phyloP scores from a whole-genome alignment of 1,140 invertebrate species.

The Bombus pyrosoma region DNA sequence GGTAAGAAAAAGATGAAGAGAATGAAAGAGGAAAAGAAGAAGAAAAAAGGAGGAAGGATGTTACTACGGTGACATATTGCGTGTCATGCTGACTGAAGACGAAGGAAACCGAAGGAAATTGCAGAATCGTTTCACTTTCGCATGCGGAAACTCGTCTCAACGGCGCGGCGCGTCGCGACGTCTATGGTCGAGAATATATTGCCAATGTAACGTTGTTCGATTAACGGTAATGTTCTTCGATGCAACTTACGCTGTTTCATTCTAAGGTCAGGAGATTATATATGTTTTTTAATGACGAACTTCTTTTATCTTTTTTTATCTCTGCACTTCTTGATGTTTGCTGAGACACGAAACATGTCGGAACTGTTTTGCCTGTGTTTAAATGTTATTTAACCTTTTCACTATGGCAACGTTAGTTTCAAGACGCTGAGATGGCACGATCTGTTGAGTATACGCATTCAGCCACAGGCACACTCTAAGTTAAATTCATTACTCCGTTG shows the following conservation, averaged over 20 bases:
- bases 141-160: constrained; percentile 9
- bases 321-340: neutral
- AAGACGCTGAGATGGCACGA: no score
- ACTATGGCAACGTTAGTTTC: neutral
- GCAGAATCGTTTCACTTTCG: constrained; percentile 47
- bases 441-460: neutral
- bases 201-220: neutral
- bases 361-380: neutral
- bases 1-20: neutral
- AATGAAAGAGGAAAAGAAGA: neutral
- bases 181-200: neutral
- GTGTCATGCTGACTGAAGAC: constrained; percentile 32
- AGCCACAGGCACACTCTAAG: neutral
- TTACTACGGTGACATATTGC: constrained; percentile 43
- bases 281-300: neutral
- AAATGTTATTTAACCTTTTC: constrained; percentile 13
- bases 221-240: constrained; percentile 12
- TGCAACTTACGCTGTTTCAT: neutral
- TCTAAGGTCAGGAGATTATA: neutral
- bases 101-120: constrained; percentile 53
- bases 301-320: neutral
- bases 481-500: neutral
- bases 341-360: neutral
- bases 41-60: neutral
- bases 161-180: neutral